Evolutionary conservation across 2,797 vertebrate species (phyloP).

Genomic region (Coilia nasus): DNA sequence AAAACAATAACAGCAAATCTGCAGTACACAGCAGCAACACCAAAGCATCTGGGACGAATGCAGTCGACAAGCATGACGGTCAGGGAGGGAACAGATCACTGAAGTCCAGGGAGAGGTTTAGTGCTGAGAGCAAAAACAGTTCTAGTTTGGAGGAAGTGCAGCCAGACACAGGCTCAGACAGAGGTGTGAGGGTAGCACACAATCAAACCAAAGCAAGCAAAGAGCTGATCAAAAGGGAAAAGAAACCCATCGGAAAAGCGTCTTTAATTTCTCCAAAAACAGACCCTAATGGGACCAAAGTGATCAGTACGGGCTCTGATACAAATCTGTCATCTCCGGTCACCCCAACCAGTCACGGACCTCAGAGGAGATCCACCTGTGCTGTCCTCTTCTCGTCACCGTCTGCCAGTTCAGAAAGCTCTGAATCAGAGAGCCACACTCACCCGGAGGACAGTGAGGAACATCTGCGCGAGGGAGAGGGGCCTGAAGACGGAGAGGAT

Average conservation of each 20-base stretch:
- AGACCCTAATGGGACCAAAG: conserved; percentile 79
- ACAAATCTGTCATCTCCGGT: conserved; percentile 66
- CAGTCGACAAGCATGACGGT: conserved; percentile 68
- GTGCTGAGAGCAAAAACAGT: conserved; percentile 70
- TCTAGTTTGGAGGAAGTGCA: conserved; percentile 71
- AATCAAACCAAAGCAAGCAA: conserved; percentile 72
- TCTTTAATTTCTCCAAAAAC: conserved; percentile 81
- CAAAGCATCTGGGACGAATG: conserved; percentile 67
- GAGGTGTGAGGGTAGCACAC: conserved; percentile 62
- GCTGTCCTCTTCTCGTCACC: conserved; percentile 71
- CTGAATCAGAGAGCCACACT: conserved; percentile 74
- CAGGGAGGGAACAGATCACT: conserved; percentile 76
- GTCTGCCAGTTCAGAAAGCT: conserved; percentile 77
- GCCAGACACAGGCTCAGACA: conserved; percentile 65
- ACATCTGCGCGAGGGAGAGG: conserved; percentile 63
- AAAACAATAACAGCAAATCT: conserved; percentile 70
- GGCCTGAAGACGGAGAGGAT: conserved; percentile 65
- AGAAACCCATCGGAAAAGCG: conserved; percentile 81
- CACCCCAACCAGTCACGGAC: conserved; percentile 64
- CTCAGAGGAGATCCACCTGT: conserved; percentile 59
- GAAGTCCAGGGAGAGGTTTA: conserved; percentile 72
- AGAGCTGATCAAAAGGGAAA: conserved; percentile 76
- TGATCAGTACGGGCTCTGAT: conserved; percentile 63
- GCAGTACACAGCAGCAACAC: conserved; percentile 66
- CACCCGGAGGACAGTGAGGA: conserved; percentile 68